A percentile compares a stretch with the other conserved stretches of the same genome.
These are phyloP conservation scores for Oxygymnocypris stewartii DNA, from an alignment of 2,113 vertebrate genomes.

Conservation along the genomic window DNA sequence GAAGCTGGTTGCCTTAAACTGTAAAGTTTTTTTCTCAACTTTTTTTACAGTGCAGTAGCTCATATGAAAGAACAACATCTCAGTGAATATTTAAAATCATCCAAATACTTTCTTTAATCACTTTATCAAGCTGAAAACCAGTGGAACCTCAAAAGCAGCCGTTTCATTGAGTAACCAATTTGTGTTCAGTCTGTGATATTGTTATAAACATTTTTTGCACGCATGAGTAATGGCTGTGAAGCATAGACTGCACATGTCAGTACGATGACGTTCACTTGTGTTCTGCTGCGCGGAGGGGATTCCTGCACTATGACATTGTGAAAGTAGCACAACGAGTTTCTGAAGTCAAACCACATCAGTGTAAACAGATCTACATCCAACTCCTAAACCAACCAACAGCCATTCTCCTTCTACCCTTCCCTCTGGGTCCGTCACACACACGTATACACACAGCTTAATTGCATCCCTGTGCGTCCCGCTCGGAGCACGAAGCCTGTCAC, in stretches of 20 bases:
- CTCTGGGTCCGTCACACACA: neutral
- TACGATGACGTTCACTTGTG: neutral
- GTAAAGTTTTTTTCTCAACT: too few relatives aligned
- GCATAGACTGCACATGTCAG: neutral
- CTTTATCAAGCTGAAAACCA: neutral
- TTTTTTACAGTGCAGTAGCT: neutral
- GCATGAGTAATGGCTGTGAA: neutral
- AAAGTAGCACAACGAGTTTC: neutral
- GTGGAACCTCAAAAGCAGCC: neutral
- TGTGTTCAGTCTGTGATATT: neutral
- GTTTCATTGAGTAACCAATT: neutral
- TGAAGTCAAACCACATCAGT: conserved; percentile 14
- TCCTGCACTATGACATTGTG: neutral
- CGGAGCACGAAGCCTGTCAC: neutral
- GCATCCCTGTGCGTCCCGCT: neutral
- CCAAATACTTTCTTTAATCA: neutral
- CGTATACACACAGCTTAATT: neutral
- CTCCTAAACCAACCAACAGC: neutral
- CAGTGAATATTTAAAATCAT: neutral
- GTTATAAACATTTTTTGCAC: neutral
- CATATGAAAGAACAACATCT: neutral
- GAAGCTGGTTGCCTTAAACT: too few relatives aligned
- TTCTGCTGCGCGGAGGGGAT: neutral
- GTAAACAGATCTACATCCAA: neutral
- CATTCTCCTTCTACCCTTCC: neutral